Base-by-base conservation (phyloP, 2,113 vertebrate genomes). In the Brienomyrus brachyistius region DNA sequence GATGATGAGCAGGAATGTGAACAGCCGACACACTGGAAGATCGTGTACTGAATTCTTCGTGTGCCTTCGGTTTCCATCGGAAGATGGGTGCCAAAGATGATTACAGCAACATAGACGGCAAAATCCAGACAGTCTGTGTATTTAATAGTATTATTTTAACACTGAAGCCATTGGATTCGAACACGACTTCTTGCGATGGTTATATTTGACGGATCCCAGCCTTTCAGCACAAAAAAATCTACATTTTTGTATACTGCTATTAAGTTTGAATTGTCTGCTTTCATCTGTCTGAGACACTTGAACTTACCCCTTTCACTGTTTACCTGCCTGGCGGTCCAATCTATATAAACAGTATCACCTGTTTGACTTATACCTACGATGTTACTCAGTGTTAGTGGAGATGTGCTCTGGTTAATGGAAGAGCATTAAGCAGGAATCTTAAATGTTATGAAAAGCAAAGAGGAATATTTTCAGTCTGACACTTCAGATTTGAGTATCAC, bases 11-110 rank as follows among this genome's bases (percentile, higher is more conserved):
- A 92, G 40, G 94, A 93, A 2, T 99, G 98, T 45, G 98, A 99
- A 93, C 98, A 99, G 94, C 98, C 98, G 40, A 98, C 98, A 3
- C 98, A 98, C 95, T 99, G 98, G 98, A 98, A 97, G 95, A 97
- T 99, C 4, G 94, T 96, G 0, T 98, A 97, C 92, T 99, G 92
- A 98, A 13, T 13, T 27, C 27, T 50, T 31, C 48, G 11, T 40
- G 40, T 45, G 21, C 13, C 45, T 59, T 66, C 13, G n/a, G 23
- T 27, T 74, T 48, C 40, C 59, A 0, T 8, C 50, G n/a, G 84
- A 45, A 45, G 77, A 82, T 21, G 2, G 31, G 4, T 45, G 19
- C 35, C 77, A 82, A 82, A 82, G 35, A 82, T 19, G 2, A 82
- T 43, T 82, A 21, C 15, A 82, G 19, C 31, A n/a, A 77, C 43